These are phyloP conservation scores for Apomyelois bistriatella DNA, from an alignment of 2,888 invertebrate genomes.

Conservation along the genomic window DNA sequence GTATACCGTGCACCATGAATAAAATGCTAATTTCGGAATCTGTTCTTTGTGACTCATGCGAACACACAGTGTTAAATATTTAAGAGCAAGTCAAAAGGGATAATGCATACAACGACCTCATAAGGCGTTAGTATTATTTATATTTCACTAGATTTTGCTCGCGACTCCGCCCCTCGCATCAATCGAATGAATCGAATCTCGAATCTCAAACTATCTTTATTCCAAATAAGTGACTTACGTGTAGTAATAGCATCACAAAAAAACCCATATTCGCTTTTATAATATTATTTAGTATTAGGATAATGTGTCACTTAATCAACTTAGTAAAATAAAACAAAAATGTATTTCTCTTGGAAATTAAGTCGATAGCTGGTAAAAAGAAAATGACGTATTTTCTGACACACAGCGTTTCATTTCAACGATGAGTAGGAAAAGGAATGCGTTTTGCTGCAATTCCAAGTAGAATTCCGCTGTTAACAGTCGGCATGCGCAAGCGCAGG, in stretches of 20 bases:
- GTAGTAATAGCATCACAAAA: too few species aligned
- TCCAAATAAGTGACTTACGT: too few species aligned
- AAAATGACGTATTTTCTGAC: background rate
- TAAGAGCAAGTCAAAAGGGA: background rate
- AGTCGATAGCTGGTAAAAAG: background rate
- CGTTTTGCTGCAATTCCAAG: conserved; percentile 31
- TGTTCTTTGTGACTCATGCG: conserved; percentile 8
- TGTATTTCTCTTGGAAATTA: too few species aligned
- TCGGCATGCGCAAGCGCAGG: conserved; percentile 45
- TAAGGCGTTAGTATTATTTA: background rate
- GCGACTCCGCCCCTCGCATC: too few species aligned
- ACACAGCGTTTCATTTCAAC: background rate
- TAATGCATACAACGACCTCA: conserved; percentile 4
- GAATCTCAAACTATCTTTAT: too few species aligned
- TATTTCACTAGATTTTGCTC: too few species aligned
- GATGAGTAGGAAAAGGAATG: conserved; percentile 18
- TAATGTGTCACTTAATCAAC: background rate
- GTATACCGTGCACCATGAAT: conserved; percentile 9
- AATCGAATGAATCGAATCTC: too few species aligned
- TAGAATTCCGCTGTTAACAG: conserved; percentile 49
- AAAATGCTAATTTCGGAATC: conserved; percentile 8
- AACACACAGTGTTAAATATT: conserved; percentile 7
- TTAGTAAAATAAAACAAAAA: too few species aligned
- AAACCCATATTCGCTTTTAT: too few species aligned
- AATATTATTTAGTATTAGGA: background rate